Conservation (phyloP, 1,140 invertebrate genomes). For the Phthorimaea operculella region DNA sequence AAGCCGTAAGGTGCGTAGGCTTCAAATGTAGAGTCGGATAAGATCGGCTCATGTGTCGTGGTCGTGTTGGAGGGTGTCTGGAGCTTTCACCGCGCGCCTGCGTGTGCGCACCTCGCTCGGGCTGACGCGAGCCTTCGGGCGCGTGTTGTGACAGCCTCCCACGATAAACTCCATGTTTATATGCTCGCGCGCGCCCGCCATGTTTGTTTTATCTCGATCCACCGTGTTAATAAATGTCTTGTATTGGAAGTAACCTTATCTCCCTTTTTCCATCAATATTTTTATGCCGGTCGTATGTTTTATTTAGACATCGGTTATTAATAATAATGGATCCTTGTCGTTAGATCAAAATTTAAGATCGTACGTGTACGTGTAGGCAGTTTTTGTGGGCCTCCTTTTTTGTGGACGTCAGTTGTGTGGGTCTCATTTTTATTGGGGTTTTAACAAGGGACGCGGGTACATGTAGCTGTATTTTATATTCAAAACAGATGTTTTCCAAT, state of each 20-base stretch:
- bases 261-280: slow-evolving; percentile 39
- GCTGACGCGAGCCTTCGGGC: slow-evolving; percentile 41
- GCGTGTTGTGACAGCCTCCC: slow-evolving; percentile 65
- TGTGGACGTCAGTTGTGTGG: slow-evolving; percentile 47
- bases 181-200: slow-evolving; percentile 60
- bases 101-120: slow-evolving; percentile 36
- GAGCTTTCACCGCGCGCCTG: slow-evolving; percentile 61
- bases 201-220: slow-evolving; percentile 65
- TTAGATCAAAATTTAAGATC: slow-evolving; percentile 65
- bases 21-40: slow-evolving; percentile 48
- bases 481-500: slow-evolving; percentile 59
- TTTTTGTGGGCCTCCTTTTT: slow-evolving; percentile 48
- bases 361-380: slow-evolving; percentile 37
- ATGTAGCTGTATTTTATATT: slow-evolving; percentile 56
- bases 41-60: slow-evolving; percentile 41
- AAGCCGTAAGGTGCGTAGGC: slow-evolving; percentile 40
- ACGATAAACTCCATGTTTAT: slow-evolving; percentile 63
- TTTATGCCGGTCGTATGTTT: slow-evolving; percentile 52
- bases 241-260: slow-evolving; percentile 48
- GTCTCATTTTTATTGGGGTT: slow-evolving; percentile 52
- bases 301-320: slow-evolving; percentile 67
- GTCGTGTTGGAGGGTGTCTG: slow-evolving; percentile 43
- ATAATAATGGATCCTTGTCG: slow-evolving; percentile 62
- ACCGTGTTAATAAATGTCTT: slow-evolving; percentile 65
- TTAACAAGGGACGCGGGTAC: slow-evolving; percentile 37